A percentile compares a stretch with the other conserved stretches of the same genome.
Evolutionary conservation across 2,113 vertebrate species (phyloP).

Genomic region (Mustelus asterias): DNA sequence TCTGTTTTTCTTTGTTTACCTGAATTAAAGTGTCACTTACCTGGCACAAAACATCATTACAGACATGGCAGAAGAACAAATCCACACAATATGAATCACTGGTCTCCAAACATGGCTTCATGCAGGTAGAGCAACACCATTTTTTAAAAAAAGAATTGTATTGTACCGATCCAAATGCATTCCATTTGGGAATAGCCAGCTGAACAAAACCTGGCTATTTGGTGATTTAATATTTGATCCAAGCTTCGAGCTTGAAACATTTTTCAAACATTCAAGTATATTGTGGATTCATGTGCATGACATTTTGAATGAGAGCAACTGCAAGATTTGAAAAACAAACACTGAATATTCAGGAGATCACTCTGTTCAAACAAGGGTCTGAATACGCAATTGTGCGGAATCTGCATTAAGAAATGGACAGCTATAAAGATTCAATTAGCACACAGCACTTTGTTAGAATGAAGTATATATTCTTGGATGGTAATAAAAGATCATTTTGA

Average conservation of each 20-base stretch:
- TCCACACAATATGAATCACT: neutral
- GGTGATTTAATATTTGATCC: neutral
- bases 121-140: neutral
- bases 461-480: neutral
- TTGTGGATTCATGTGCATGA: neutral
- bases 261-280: neutral
- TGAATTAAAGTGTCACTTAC: neutral
- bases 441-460: neutral
- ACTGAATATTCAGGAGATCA: neutral
- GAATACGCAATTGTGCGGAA: neutral
- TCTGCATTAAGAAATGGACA: neutral
- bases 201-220: neutral
- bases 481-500: constrained; percentile 26
- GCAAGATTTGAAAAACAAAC: constrained; percentile 26
- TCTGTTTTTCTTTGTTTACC: neutral
- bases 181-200: neutral
- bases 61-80: neutral
- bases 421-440: constrained; percentile 25
- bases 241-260: neutral
- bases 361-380: neutral
- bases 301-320: constrained; percentile 9
- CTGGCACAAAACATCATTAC: neutral
- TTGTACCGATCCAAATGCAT: neutral
- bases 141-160: neutral
- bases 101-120: neutral